Evolutionary conservation across 2,797 vertebrate genomes (phyloP), one percentile per base, ranked within the genome.

Genomic region (Sitta carolinensis): DNA sequence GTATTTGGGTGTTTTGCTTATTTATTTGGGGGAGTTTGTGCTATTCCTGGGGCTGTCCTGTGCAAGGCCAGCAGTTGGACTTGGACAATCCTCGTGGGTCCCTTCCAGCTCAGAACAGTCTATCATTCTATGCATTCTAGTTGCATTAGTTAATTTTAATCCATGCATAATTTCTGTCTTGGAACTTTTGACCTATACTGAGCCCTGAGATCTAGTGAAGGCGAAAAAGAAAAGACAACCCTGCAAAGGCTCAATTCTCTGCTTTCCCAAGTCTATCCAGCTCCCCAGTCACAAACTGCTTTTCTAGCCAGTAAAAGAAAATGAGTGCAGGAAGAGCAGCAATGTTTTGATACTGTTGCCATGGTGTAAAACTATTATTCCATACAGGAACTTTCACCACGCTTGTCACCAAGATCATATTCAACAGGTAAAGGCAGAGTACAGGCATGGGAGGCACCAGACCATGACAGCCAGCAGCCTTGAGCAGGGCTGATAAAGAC

Each of bases 331-430:
- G 32, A 92, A 80, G 42, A 94, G 20, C 34, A 70, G 64, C 7
- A 47, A 59, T 89, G 54, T 94, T 95, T 80, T 64, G 21, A 57
- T 91, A 63, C 21, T 0, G 55, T 91, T 93, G 84, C 77, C 81
- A 89, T 87, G 67, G 90, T n/a, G 36, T 16, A 73, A 30, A 94
- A 95, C 30, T 76, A 57, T 73, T 95, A 86, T 88, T 95, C 93
- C 91, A 84, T 40, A 38, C 11, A 86, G 32, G 43, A 86, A 62
- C 20, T 87, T 75, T 27, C 87, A 79, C 69, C 69, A 34, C 6
- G 32, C 69, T 86, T 91, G 40, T 84, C 83, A 84, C 75, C 76
- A 84, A 84, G 89, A 86, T 75, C 58, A 48, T 26, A 90, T 55
- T 84, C 66, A 84, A 48, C 85, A 92, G 73, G 92, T 92, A 75